Conservation (phyloP, 2,797 vertebrate genomes). For the Muscicapa comitata region DNA sequence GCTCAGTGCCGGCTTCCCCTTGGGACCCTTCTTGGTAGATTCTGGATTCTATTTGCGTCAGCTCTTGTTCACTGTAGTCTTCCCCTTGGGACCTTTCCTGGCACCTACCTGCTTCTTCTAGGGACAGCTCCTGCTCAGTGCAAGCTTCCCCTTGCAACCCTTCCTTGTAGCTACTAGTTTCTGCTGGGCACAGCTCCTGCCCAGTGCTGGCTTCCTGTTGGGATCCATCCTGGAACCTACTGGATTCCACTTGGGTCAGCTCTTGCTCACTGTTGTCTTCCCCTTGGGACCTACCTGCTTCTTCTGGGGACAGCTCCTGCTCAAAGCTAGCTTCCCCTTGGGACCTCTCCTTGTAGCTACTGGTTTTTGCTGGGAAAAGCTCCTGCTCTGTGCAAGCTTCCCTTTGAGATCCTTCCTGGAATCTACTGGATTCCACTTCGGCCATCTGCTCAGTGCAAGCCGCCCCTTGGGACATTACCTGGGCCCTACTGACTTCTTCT, state of each 20-base stretch:
- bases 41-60: neutral
- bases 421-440: too few species aligned
- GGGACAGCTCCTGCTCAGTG: neutral
- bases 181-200: neutral
- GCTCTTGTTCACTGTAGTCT: neutral
- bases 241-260: neutral
- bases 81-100: too few species aligned
- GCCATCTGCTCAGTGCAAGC: too few species aligned
- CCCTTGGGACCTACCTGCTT: neutral
- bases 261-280: neutral
- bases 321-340: too few species aligned
- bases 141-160: too few species aligned
- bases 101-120: fast-evolving
- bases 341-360: neutral
- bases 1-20: too few species aligned
- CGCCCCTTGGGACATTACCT: too few species aligned
- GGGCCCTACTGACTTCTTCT: too few species aligned
- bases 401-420: neutral
- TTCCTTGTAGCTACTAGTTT: neutral
- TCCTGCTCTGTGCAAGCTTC: neutral
- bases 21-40: too few species aligned
- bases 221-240: too few species aligned
- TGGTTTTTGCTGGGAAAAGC: too few species aligned
- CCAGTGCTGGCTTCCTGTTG: too few species aligned
- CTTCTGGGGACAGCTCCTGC: neutral